A percentile compares a stretch with the other conserved stretches of the same genome.
Evolutionary conservation across 2,113 vertebrate genomes (phyloP).

Genomic region (Ptychochromis oligacanthus): DNA sequence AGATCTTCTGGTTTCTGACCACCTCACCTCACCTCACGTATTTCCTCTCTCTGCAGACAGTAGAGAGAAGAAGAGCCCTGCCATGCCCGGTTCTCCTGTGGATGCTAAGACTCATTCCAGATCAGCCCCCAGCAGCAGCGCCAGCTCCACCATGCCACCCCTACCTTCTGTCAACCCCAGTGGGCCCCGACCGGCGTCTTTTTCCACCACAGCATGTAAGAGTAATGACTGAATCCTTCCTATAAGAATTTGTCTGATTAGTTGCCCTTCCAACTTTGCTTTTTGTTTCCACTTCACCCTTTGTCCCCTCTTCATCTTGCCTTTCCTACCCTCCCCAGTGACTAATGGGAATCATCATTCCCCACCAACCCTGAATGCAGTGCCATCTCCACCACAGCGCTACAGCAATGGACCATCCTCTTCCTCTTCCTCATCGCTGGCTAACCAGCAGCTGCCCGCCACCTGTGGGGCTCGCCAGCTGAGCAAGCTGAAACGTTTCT

Average conservation of each 20-base stretch:
- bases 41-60: constrained; percentile 80
- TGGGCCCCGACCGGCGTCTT: constrained; percentile 90
- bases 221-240: not conserved
- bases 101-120: constrained; percentile 98
- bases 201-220: constrained; percentile 93
- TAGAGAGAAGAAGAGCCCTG: constrained; percentile 93
- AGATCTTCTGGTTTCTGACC: constrained; percentile 12
- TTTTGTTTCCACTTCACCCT: not conserved
- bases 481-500: constrained; percentile 98
- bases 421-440: constrained; percentile 94
- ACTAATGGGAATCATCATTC: constrained; percentile 97
- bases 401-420: constrained; percentile 96
- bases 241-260: not conserved
- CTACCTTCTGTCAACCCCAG: constrained; percentile 92
- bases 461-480: constrained; percentile 97
- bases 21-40: constrained; percentile 18
- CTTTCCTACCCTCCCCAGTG: constrained; percentile 76
- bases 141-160: constrained; percentile 90
- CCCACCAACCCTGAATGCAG: constrained; percentile 92
- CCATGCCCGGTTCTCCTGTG: constrained; percentile 98
- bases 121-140: constrained; percentile 85
- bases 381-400: constrained; percentile 94
- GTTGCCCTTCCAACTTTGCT: not conserved
- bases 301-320: not conserved
- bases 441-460: constrained; percentile 97